Base-by-base conservation (phyloP, 2,888 invertebrate genomes). In the Drosophila longiperda region DNA sequence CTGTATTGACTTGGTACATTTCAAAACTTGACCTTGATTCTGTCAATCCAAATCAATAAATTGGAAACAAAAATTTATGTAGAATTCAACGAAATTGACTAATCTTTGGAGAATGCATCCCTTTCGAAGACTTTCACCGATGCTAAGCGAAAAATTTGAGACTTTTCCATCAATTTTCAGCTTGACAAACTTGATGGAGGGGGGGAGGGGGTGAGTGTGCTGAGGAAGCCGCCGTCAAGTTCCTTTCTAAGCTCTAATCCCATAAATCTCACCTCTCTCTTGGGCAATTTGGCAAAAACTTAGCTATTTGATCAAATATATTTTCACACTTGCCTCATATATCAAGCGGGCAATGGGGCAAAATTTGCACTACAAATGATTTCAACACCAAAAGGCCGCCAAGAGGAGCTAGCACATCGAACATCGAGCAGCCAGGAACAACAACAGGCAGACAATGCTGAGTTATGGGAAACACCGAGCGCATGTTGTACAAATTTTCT, bases 281-380 rank as follows among this genome's bases (percentile, higher is more conserved):
- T 80, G 62, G 61, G 58, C 78, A 80, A 80, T 83, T 83, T 86
- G 71, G 68, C 11, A 62, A 29, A 55, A 75, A 49, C 29, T 73
- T 68, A 55, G 84, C 83, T 73, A 75, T 87, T 87, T 89, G 85
- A 87, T 87, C 82, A 90, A 87, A 87, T 90, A 87, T 90, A 87
- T 87, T 89, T 87, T 87, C 90, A 90, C 87, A 87, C 87, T 90
- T 90, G 88, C 89, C 89, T 78, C 87, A 90, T 90, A 87, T 89
- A 87, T 87, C 87, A 87, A 90, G 73, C 66, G 64, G 73, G 65
- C 80, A 82, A 82, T 75, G 83, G 82, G 84, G 85, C 80, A 77
- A 90, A 90, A 90, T 90, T 89, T 87, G 90, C 89, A 87, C 90
- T 91, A 91, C 91, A 91, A 91, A 91, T 91, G 90, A 84, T 91